Percentiles rank a stretch among this genome's conserved stretches.
Evolutionary conservation across 1,140 invertebrate species (phyloP).

Genomic region (Drosophila jambulina): DNA sequence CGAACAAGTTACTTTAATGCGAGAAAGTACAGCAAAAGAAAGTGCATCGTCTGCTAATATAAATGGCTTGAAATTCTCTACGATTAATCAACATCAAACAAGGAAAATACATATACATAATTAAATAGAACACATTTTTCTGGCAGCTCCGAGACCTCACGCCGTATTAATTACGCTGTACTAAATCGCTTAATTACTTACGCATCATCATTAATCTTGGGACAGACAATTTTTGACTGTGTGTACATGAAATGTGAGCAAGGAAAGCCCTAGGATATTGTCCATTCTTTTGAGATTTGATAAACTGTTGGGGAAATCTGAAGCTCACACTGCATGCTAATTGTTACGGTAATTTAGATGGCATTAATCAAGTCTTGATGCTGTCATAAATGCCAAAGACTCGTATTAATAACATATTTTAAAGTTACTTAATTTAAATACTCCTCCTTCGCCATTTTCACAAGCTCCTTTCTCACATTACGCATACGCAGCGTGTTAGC

Average conservation of each 20-base stretch:
- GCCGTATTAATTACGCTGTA: conserved; percentile 33
- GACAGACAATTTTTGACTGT: conserved; percentile 15
- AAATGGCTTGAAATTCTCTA: conserved; percentile 3
- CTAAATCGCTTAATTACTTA: conserved; percentile 16
- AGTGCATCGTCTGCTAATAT: background rate
- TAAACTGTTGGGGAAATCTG: background rate
- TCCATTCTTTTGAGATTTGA: background rate
- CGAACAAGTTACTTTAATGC: background rate
- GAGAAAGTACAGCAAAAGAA: background rate
- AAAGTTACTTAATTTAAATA: conserved; percentile 17
- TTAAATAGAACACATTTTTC: conserved; percentile 29
- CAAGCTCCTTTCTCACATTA: conserved; percentile 38
- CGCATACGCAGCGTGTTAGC: conserved; percentile 25
- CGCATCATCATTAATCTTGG: conserved; percentile 42
- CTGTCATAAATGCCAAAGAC: background rate
- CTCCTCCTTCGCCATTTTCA: background rate
- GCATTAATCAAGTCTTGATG: conserved; percentile 49
- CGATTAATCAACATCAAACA: conserved; percentile 27
- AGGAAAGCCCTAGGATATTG: background rate
- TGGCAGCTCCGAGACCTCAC: conserved; percentile 12
- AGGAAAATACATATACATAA: conserved; percentile 5
- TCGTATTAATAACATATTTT: background rate
- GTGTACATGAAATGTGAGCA: background rate
- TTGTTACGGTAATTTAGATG: conserved; percentile 47
- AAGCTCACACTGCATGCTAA: conserved; percentile 7